phyloP scores from a whole-genome alignment of 2,888 invertebrate genomes.

The Candidula unifasciata region DNA sequence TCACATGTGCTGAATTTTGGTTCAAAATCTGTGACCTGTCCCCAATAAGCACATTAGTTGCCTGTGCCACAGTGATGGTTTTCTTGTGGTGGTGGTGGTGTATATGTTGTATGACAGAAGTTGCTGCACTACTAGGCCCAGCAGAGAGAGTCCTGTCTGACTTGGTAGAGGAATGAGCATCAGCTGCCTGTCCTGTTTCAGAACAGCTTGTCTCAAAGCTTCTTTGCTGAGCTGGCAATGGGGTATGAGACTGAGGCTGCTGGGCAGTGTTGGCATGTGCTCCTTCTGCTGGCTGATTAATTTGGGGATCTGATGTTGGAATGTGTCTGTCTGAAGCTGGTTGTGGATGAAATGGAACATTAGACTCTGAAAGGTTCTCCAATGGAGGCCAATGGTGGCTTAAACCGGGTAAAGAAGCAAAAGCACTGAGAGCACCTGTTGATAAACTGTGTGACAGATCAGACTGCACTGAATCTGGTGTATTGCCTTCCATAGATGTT shows the following conservation, averaged over 20 bases:
- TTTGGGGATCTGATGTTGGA: not conserved
- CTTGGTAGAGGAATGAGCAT: not conserved
- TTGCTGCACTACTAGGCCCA: not conserved
- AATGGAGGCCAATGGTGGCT: not conserved
- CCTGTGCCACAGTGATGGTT: conserved; percentile 16
- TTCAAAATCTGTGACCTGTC: conserved; percentile 31
- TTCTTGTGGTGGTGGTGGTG: conserved; percentile 45
- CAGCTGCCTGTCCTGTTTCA: not conserved
- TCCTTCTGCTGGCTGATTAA: not conserved
- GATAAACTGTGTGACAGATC: conserved; percentile 7
- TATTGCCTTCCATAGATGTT: not conserved
- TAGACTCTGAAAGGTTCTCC: not conserved
- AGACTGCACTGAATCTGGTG: not conserved
- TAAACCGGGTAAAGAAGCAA: not conserved
- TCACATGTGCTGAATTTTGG: not conserved
- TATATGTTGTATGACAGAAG: conserved; percentile 24
- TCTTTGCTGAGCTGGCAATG: not conserved
- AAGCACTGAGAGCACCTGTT: not conserved
- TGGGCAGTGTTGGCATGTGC: not conserved
- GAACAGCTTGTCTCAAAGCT: not conserved
- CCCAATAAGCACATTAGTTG: conserved; percentile 42
- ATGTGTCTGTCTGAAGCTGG: not conserved
- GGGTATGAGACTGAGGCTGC: not conserved
- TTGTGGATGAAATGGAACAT: not conserved
- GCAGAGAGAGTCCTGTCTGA: not conserved